Conservation (phyloP, 2,113 vertebrate species). For the Sprattus sprattus region DNA sequence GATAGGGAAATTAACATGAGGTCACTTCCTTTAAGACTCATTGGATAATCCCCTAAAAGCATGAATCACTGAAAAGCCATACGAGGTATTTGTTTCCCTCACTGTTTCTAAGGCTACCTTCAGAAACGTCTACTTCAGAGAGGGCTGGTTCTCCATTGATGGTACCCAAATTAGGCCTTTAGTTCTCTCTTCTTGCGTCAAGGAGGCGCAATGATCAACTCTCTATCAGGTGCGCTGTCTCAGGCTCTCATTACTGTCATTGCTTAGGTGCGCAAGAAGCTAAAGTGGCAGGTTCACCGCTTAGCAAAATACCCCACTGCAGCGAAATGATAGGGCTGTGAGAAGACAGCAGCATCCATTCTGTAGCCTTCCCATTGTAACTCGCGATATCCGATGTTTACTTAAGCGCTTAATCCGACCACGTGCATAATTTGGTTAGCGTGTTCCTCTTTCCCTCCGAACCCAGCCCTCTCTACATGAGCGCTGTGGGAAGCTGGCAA, state of each 20-base stretch:
- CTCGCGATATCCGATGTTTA: conserved; percentile 62
- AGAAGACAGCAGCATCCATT: conserved; percentile 51
- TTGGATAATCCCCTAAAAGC: background rate
- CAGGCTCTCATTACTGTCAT: conserved; percentile 33
- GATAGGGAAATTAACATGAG: background rate
- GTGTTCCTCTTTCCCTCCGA: conserved; percentile 63
- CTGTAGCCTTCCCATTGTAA: conserved; percentile 49
- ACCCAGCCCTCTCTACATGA: conserved; percentile 59
- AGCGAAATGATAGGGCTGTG: conserved; percentile 52
- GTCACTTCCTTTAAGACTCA: background rate
- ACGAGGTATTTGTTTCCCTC: background rate
- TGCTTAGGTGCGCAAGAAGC: conserved; percentile 39
- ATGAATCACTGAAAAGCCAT: background rate
- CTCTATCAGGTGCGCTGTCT: conserved; percentile 1
- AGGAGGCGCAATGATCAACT: background rate
- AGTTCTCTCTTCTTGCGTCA: background rate
- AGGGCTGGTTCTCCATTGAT: conserved; percentile 23
- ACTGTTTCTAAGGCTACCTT: background rate
- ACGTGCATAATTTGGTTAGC: conserved; percentile 70
- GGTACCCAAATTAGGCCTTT: conserved; percentile 4
- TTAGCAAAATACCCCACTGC: conserved; percentile 56
- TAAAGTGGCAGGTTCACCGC: conserved; percentile 42
- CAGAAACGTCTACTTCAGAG: conserved; percentile 25
- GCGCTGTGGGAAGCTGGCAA: conserved; percentile 55
- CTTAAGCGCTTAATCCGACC: conserved; percentile 65